Conservation (phyloP, 2,797 vertebrate species). For the Amblyraja radiata region DNA sequence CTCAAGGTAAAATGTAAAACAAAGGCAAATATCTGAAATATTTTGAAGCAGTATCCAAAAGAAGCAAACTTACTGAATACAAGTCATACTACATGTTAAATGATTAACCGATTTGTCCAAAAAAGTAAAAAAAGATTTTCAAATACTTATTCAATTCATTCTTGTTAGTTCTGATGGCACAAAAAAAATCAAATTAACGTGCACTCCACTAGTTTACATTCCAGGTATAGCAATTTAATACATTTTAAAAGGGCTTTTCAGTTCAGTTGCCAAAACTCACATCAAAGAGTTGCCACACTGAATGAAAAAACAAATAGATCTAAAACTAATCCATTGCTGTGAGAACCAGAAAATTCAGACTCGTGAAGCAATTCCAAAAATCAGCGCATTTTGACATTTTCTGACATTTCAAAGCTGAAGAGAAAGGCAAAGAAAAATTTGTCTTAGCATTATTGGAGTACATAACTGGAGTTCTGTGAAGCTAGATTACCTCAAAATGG, state of each 20-base stretch:
- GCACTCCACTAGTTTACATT: background rate
- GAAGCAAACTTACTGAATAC: background rate
- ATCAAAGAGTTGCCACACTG: background rate
- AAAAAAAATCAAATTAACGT: background rate
- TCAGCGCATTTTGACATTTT: background rate
- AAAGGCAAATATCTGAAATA: background rate
- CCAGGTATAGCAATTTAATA: background rate
- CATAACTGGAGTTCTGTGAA: background rate
- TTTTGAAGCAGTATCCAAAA: background rate
- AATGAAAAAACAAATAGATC: background rate
- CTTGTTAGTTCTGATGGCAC: background rate
- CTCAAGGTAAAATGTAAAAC: background rate
- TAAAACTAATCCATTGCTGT: background rate
- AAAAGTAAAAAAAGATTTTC: background rate
- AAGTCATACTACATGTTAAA: background rate
- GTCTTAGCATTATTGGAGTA: background rate
- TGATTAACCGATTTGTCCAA: background rate
- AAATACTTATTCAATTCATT: too few relatives aligned
- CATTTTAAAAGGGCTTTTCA: background rate
- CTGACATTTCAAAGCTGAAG: background rate
- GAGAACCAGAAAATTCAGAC: background rate
- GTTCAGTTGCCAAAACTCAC: background rate
- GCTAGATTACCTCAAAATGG: background rate
- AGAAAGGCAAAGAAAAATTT: background rate
- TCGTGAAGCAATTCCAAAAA: background rate